Percentiles rank a stretch among this genome's conserved stretches.
Evolutionary conservation across 2,888 invertebrate species (phyloP).

Genomic region (Drosophila kuntzei): DNA sequence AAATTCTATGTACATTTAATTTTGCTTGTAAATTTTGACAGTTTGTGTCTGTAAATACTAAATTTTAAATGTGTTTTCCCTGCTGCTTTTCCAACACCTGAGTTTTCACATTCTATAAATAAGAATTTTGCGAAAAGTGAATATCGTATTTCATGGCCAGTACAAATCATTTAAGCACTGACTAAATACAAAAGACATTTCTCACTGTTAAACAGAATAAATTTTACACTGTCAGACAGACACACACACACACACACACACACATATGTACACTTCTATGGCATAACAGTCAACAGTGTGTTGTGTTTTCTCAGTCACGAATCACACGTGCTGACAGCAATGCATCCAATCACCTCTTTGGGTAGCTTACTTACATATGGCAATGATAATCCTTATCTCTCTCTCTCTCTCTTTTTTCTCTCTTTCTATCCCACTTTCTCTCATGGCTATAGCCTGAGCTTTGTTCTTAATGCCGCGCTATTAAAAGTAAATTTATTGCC

Average conservation of each 20-base stretch:
- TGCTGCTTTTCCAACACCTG: conserved; percentile 25
- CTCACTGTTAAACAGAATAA: neutral
- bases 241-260: neutral
- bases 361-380: conserved; percentile 21
- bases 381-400: conserved; percentile 13
- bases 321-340: conserved; percentile 30
- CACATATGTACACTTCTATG: neutral
- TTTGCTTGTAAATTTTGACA: neutral
- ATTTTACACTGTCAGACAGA: neutral
- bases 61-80: neutral
- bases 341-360: conserved; percentile 23
- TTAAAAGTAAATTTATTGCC: conserved; percentile 73
- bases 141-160: conserved; percentile 50
- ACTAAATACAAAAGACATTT: conserved; percentile 23
- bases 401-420: neutral
- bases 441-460: conserved; percentile 13
- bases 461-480: conserved; percentile 54
- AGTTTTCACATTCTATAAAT: conserved; percentile 42
- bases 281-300: conserved; percentile 11
- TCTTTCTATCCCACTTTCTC: neutral
- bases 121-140: conserved; percentile 27
- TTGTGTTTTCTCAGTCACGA: conserved; percentile 23
- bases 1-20: too few relatives aligned
- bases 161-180: conserved; percentile 28
- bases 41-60: neutral